A percentile compares a stretch with the other conserved stretches of the same genome.
Evolutionary conservation across 1,140 invertebrate genomes (phyloP).

Genomic region (Drosophila hydei): DNA sequence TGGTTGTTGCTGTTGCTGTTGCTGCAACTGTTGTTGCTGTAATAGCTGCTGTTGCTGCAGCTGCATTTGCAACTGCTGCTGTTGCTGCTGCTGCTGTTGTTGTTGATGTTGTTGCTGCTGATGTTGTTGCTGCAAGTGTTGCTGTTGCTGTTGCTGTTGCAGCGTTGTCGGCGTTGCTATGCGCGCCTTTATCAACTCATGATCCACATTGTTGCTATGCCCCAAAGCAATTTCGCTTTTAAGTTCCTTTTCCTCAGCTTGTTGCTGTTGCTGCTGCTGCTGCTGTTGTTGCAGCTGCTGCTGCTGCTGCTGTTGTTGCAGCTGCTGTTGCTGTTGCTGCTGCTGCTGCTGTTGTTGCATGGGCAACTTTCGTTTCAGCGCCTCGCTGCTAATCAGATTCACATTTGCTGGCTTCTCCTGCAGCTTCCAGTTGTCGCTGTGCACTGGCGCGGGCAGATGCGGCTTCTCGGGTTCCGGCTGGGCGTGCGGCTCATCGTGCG

Average conservation of each 20-base stretch:
- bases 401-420: slow-evolving; percentile 13
- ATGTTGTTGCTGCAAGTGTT: slow-evolving; percentile 10
- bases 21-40: slow-evolving; percentile 18
- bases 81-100: slow-evolving; percentile 18
- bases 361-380: slow-evolving; percentile 53
- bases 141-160: slow-evolving; percentile 16
- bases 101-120: slow-evolving; percentile 14
- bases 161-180: too few relatives aligned
- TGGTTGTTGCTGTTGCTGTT: neutral
- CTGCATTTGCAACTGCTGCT: slow-evolving; percentile 5
- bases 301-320: slow-evolving; percentile 34
- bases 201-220: slow-evolving; percentile 22
- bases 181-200: slow-evolving; percentile 10
- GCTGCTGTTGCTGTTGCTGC: slow-evolving; percentile 17
- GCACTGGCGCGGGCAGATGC: neutral
- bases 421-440: slow-evolving; percentile 37
- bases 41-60: slow-evolving; percentile 6
- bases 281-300: slow-evolving; percentile 26
- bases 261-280: slow-evolving; percentile 30
- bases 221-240: slow-evolving; percentile 25
- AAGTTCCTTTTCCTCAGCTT: slow-evolving; percentile 51
- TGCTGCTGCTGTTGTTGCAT: slow-evolving; percentile 28
- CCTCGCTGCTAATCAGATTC: slow-evolving; percentile 25
- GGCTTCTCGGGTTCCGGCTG: slow-evolving; percentile 26
- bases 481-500: neutral